Evolutionary conservation across 2,888 invertebrate genomes (phyloP).

Genomic region (Lepidonotus clava): DNA sequence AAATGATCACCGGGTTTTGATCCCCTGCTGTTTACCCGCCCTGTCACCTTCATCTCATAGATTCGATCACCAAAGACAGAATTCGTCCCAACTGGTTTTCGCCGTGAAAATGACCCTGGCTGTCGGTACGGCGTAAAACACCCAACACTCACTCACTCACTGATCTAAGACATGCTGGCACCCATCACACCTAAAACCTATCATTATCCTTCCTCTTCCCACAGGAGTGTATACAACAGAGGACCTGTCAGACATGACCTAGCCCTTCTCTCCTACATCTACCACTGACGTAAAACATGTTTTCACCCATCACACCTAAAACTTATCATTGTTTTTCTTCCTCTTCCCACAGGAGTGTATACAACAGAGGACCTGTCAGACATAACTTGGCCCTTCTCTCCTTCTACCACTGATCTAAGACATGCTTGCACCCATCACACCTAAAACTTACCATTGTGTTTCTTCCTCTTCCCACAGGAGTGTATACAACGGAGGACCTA

Average conservation of each 20-base stretch:
- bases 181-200: not conserved
- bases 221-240: conserved; percentile 85
- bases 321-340: too few species aligned
- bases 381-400: conserved; percentile 81
- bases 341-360: conserved; percentile 84
- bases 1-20: too few species aligned
- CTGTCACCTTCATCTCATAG: too few species aligned
- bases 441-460: too few species aligned
- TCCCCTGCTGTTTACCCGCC: too few species aligned
- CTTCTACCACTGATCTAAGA: conserved; percentile 76
- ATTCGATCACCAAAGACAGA: too few species aligned
- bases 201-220: conserved; percentile 65
- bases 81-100: too few species aligned
- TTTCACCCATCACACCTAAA: conserved; percentile 5
- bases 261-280: conserved; percentile 78
- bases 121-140: too few species aligned
- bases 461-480: conserved; percentile 85
- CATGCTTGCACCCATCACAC: not conserved
- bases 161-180: not conserved
- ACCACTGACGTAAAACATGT: conserved; percentile 72
- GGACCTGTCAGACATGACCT: conserved; percentile 79
- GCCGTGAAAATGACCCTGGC: too few species aligned
- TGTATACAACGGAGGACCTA: conserved; percentile 77
- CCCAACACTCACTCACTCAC: too few species aligned
- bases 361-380: conserved; percentile 76